Evolutionary conservation across 2,113 vertebrate genomes (phyloP), one percentile per base, ranked within the genome.

Genomic region (Dolichotis patagonum): DNA sequence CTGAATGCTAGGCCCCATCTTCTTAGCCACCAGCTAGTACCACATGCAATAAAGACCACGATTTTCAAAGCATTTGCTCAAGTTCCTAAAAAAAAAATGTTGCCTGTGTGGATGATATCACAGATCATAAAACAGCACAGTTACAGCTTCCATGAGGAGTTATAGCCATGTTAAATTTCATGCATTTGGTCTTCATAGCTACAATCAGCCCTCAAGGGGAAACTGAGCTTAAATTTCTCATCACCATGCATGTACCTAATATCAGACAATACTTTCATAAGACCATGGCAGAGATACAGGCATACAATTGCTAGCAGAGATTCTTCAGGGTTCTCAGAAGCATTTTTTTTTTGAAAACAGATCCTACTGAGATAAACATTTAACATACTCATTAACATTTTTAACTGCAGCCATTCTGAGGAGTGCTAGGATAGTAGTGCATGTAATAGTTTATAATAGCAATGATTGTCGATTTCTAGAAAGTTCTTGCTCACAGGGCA

Each of bases 381-480:
- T 80, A 81, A 90, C 11, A 92, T 0, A 85, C 13, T 19, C 26
- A 75, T 63, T 90, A 83, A 92, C 20, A 62, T 28, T 62, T 5
- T 52, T 80, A 88, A 88, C 12, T 84, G 30, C 30, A 22, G 19
- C 16, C 30, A 65, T 11, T 24, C 11, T 67, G 14, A 88, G 12
- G 4, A 62, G 8, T 60, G 9, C 75, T 85, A 24, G 19, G 30
- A 10, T 28, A 81, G 54, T 24, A 62, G 5, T 28, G 14, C 62
- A 8, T n/a, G 24, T 28, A 49, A 11, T 81, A 32, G 43, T 94
- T 69, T 63, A 80, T 41, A 73, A 35, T 38, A 41, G 32, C 73
- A 80, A 83, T 73, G n/a, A n/a, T 77, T 71, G 19, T 54, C 69
- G 13, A 30, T 80, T 94, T 95, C 69, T 58, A 88, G 75, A 90